Base-by-base conservation (phyloP, 2,113 vertebrate species). In the Pollachius pollachius region DNA sequence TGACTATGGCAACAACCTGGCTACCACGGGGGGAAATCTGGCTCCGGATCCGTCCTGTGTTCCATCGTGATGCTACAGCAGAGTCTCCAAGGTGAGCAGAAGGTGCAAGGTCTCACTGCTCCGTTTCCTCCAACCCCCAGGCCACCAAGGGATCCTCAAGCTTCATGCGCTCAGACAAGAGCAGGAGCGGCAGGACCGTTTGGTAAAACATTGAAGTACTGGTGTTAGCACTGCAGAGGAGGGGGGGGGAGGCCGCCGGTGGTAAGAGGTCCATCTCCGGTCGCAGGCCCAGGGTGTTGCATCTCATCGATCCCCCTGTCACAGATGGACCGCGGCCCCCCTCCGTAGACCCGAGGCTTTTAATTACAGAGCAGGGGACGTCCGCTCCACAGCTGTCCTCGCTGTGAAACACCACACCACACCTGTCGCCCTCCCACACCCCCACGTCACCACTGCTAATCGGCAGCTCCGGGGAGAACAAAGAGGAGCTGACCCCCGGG, bases 311-410 rank as follows among this genome's bases (percentile, higher is more conserved):
- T 89, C 90, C 84, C 70, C 79, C 70, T 76, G 81, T 88, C 87
- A 88, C 89, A 90, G 89, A 92, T 91, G 89, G 89, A 87, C 87
- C 80, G 69, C 81, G 87, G 88, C 87, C 86, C 87, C 82, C n/a
- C n/a, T n/a, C 87, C 80, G 71, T 81, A 86, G 88, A 86, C 87
- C 87, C 81, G 84, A 88, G 91, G 89, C 88, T 89, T 92, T 92
- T 91, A 91, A 92, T 91, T 92, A 93, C 91, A 91, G 88, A 90
- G 87, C 89, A 88, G 88, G 89, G 90, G 90, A 90, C 87, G 88
- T 86, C 37, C 37, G n/a, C 85, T 90, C 89, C 82, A 11, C 89
- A 91, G 90, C 92, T 90, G 89, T 87, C 89, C 77, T 80, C 85
- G 81, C 78, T 60, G 85, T 79, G 89, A 87, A 91, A 91, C 84